Base-by-base conservation (phyloP, 2,888 invertebrate genomes). In the Andrena bucephala region DNA sequence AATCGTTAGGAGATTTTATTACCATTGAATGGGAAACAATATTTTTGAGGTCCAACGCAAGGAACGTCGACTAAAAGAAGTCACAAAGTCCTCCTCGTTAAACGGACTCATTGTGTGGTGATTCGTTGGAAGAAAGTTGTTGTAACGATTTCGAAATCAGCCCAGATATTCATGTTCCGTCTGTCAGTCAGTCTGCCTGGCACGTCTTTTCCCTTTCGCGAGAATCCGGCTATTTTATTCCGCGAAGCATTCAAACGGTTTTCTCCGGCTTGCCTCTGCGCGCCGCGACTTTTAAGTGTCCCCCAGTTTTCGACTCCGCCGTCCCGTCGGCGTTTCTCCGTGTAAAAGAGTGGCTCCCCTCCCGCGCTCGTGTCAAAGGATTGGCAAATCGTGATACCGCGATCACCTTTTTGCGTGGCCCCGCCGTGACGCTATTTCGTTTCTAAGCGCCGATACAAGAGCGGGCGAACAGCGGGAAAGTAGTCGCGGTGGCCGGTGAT, bases 221-320 rank as follows among this genome's bases (percentile, higher is more conserved):
- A 69, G 86, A 82, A 87, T 85, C 84, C 84, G 74, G 83, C 80
- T 84, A 68, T 86, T 89, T 90, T 88, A 90, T 90, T 90, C 89
- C 81, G 75, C 85, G 79, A 87, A 73, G 87, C 84, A 67, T 85
- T 81, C 87, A 87, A 86, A 84, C 81, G 85, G 85, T 82, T 90
- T 90, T 89, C 87, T 85, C 86, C 80, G 82, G 70, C 82, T 83
- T 71, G 76, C 31, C 62, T 42, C 52, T 87, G 89, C 89, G 91
- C 90, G 91, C 52, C 59, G 20, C 77, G 92, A 92, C 91, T 92
- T 84, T 90, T 90, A 92, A 92, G 88, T 89, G 84, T 85, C 89
- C 86, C 91, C 92, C 90, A 92, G 89, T 92, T 92, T 91, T 91
- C 85, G 87, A 85, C 70, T 54, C 60, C 68, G 66, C 54, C 59